Conservation (phyloP, 92 coral and sea anemone genomes). For the Parazoanthus swiftii region DNA sequence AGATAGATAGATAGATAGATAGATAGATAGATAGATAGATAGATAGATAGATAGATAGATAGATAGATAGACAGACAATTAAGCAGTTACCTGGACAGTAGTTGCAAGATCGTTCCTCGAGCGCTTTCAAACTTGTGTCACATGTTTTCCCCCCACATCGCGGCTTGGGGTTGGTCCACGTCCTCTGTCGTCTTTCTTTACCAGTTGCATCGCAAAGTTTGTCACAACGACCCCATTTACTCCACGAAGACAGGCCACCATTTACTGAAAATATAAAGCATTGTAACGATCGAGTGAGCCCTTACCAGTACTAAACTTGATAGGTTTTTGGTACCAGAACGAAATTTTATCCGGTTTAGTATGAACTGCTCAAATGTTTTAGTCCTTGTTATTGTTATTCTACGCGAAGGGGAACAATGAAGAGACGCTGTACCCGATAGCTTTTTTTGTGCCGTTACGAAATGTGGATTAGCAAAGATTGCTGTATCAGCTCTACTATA, state of each 20-base stretch:
- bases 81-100: slow-evolving; percentile 59
- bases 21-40: too few species aligned
- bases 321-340: background rate
- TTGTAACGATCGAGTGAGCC: background rate
- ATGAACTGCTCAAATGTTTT: too few species aligned
- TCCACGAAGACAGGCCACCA: slow-evolving; percentile 69
- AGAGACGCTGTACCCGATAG: too few species aligned
- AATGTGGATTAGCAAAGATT: too few species aligned
- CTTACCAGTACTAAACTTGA: background rate
- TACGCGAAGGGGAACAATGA: too few species aligned
- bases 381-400: too few species aligned
- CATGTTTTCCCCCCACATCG: slow-evolving; percentile 74
- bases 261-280: slow-evolving; percentile 39
- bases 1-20: too few species aligned
- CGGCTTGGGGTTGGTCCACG: slow-evolving; percentile 67
- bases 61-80: too few species aligned
- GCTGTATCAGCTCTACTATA: too few species aligned
- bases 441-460: too few species aligned
- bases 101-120: slow-evolving; percentile 51
- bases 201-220: slow-evolving; percentile 56
- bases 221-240: slow-evolving; percentile 68
- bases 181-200: slow-evolving; percentile 48
- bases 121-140: slow-evolving; percentile 24
- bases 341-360: background rate
- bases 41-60: too few species aligned